Conservation (phyloP, 2,797 vertebrate genomes). For the Carapus acus region DNA sequence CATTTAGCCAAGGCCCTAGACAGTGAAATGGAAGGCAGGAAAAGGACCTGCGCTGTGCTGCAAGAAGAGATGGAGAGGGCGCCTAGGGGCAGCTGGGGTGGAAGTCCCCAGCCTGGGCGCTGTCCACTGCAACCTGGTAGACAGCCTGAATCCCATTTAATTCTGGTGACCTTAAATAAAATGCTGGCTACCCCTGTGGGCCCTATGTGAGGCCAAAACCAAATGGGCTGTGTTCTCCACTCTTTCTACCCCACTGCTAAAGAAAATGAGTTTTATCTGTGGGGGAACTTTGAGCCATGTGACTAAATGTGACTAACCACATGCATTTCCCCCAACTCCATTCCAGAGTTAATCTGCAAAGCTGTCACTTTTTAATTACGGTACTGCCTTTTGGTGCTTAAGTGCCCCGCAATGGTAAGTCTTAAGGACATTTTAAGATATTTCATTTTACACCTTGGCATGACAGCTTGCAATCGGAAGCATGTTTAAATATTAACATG, state of each 20-base stretch:
- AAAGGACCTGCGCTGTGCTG: constrained; percentile 58
- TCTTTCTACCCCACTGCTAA: constrained; percentile 75
- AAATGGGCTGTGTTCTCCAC: constrained; percentile 68
- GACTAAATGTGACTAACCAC: constrained; percentile 75
- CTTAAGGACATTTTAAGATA: constrained; percentile 62
- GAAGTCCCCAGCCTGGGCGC: constrained; percentile 64
- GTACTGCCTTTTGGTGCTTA: constrained; percentile 60
- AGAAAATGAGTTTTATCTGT: constrained; percentile 78
- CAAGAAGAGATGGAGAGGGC: constrained; percentile 66
- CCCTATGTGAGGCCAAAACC: constrained; percentile 72
- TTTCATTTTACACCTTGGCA: constrained; percentile 47
- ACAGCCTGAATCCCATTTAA: constrained; percentile 77
- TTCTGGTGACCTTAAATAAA: constrained; percentile 81
- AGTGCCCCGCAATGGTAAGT: constrained; percentile 51
- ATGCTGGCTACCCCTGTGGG: constrained; percentile 76
- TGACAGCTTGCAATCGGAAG: constrained; percentile 43
- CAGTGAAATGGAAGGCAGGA: constrained; percentile 65
- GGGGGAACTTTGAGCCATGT: constrained; percentile 69
- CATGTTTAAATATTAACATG: constrained; percentile 22
- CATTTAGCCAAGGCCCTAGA: constrained; percentile 63
- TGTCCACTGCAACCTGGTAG: constrained; percentile 71
- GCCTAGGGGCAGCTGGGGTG: constrained; percentile 64
- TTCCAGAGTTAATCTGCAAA: constrained; percentile 71
- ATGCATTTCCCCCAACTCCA: constrained; percentile 66
- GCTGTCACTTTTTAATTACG: constrained; percentile 78